Conservation (phyloP, 2,113 vertebrate species). For the Gracilinanus agilis region DNA sequence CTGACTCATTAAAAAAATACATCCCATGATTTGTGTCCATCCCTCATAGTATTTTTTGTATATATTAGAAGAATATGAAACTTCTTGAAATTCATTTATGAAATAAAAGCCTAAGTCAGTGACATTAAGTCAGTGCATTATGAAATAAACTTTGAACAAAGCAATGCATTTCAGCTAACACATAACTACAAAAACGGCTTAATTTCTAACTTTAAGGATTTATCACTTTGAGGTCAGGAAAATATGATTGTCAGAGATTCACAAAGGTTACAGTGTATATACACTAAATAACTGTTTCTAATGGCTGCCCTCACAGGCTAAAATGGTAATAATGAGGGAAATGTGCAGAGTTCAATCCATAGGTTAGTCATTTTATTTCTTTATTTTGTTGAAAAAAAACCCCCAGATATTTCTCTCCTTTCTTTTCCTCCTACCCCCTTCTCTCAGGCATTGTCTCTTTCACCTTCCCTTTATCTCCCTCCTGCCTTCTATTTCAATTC, state of each 20-base stretch:
- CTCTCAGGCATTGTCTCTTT: background rate
- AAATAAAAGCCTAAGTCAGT: background rate
- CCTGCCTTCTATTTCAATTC: background rate
- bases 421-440: background rate
- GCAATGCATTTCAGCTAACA: background rate
- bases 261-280: background rate
- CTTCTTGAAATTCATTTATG: background rate
- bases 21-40: background rate
- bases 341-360: background rate
- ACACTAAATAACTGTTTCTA: background rate
- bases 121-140: background rate
- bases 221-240: background rate
- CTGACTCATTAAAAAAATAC: background rate
- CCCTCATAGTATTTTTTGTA: background rate
- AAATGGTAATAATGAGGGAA: background rate
- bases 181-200: background rate
- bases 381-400: background rate
- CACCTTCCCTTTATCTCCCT: background rate
- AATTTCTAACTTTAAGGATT: background rate
- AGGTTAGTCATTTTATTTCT: background rate
- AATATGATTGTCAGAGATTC: background rate
- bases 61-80: background rate
- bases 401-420: background rate
- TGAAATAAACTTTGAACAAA: background rate
- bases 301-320: background rate